Conservation (phyloP, 2,888 invertebrate genomes). For the Empis livida region DNA sequence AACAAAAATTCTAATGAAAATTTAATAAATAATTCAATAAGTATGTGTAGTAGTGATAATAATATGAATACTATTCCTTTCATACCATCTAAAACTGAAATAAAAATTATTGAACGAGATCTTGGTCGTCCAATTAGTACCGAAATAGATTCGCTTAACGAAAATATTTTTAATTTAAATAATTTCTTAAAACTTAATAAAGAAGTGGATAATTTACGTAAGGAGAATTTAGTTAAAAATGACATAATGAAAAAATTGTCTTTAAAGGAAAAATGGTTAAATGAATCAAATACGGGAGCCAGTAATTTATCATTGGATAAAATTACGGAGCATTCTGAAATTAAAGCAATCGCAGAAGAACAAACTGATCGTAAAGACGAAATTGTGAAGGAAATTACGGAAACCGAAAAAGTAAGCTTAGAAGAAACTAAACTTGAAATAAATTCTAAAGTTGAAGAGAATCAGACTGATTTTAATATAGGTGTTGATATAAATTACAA, state of each 20-base stretch:
- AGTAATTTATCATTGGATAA: too few relatives aligned
- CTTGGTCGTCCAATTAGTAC: slow-evolving; percentile 25
- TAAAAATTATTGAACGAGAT: slow-evolving; percentile 30
- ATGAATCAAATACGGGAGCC: slow-evolving; percentile 14
- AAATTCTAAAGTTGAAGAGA: too few relatives aligned
- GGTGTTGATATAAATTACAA: too few relatives aligned
- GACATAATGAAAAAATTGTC: slow-evolving; percentile 34
- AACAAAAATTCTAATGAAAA: slow-evolving; percentile 4
- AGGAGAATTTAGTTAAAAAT: slow-evolving; percentile 31
- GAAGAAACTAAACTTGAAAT: too few relatives aligned
- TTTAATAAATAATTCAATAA: background rate
- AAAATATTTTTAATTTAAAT: slow-evolving; percentile 32
- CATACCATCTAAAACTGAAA: slow-evolving; percentile 20
- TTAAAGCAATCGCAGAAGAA: too few relatives aligned
- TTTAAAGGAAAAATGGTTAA: slow-evolving; percentile 35
- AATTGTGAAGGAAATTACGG: too few relatives aligned
- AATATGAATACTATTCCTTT: slow-evolving; percentile 8
- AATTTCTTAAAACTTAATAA: slow-evolving; percentile 34
- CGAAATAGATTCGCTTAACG: slow-evolving; percentile 33
- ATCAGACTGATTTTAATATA: too few relatives aligned
- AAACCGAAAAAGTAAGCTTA: too few relatives aligned
- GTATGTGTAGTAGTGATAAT: background rate
- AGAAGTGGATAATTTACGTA: slow-evolving; percentile 30
- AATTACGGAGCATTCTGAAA: too few relatives aligned
- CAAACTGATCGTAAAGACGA: too few relatives aligned